Base-by-base conservation (phyloP, 2,888 invertebrate genomes). In the Syritta pipiens region DNA sequence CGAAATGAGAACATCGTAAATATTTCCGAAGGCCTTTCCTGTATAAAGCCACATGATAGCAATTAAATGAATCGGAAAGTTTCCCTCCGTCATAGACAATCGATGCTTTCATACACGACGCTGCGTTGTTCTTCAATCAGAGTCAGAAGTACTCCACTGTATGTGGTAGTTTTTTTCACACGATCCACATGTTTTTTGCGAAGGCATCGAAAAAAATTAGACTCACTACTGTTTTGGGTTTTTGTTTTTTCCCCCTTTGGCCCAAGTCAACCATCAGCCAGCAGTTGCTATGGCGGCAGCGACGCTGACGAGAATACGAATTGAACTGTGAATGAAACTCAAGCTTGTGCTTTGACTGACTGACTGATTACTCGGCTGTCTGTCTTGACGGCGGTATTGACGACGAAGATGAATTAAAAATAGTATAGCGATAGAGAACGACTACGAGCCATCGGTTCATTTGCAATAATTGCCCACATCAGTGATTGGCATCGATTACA, bases 31-130 rank as follows among this genome's bases (percentile, higher is more conserved):
- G 28, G 28, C 14, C 5, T 63, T 42, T 63, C 40, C 49, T 37
- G 22, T 4, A 20, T 28, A 7, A 6, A 28, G 4, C 20, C 30
- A 42, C 32, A 53, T 44, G 53, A 7, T 32, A 32, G 42, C 49
- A 63, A 30, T 51, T 51, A 63, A 7, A 53, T 42, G n/a, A 20
- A 12, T 49, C 19, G 17, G 12, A 35, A 5, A 40, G 3, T n/a
- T 2, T 44, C 30, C n/a, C 51, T 49, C 26, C n/a, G n/a, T n/a
- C n/a, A 65, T 22, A 44, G 30, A 65, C 53, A 65, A 53, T 65
- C 53, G 24, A 44, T 32, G 42, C 44, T 24, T 44, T 44, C 26
- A 28, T 53, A 20, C 7, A n/a, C n/a, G 7, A 9, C 9, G 7
- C n/a, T 14, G 48, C 17, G 17, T 3, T 19, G 10, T 28, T 9